These are phyloP conservation scores for Cydia splendana DNA, from an alignment of 1,140 invertebrate species.

Conservation along the genomic window DNA sequence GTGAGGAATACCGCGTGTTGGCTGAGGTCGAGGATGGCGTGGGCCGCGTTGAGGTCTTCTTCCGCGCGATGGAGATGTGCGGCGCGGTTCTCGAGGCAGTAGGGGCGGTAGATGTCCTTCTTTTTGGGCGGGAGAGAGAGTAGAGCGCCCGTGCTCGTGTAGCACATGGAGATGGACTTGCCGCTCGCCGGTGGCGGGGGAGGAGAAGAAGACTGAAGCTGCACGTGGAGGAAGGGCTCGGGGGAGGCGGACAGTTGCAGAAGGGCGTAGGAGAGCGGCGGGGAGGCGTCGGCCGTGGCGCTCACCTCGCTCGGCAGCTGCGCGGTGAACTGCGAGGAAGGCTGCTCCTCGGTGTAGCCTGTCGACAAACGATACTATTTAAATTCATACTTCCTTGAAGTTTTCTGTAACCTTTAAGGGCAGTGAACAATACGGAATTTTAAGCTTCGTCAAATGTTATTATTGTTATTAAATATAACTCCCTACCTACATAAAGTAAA, in stretches of 20 bases:
- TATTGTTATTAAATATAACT: no score
- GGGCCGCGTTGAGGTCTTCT: constrained; percentile 90
- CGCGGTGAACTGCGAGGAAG: constrained; percentile 83
- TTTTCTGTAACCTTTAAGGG: no score
- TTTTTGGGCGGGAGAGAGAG: constrained; percentile 91
- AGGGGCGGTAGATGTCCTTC: constrained; percentile 92
- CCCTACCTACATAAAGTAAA: no score
- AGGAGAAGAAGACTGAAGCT: constrained; percentile 73
- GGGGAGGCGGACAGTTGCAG: constrained; percentile 82
- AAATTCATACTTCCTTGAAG: constrained; percentile 3
- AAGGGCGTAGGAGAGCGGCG: constrained; percentile 84
- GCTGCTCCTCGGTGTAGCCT: constrained; percentile 83
- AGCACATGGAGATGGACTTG: constrained; percentile 89
- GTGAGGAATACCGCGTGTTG: constrained; percentile 88
- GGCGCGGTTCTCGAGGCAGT: constrained; percentile 86
- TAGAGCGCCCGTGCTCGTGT: constrained; percentile 89
- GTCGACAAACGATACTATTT: constrained; percentile 40
- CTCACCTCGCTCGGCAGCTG: constrained; percentile 81
- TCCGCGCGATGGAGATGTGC: constrained; percentile 83
- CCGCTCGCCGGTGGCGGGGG: constrained; percentile 79
- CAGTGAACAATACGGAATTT: no score
- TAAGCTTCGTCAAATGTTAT: no score
- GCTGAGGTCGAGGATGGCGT: constrained; percentile 92
- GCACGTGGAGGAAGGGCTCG: constrained; percentile 73
- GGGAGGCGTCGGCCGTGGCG: constrained; percentile 70